Conservation (phyloP, 2,888 invertebrate species). For the Tridacna crocea region DNA sequence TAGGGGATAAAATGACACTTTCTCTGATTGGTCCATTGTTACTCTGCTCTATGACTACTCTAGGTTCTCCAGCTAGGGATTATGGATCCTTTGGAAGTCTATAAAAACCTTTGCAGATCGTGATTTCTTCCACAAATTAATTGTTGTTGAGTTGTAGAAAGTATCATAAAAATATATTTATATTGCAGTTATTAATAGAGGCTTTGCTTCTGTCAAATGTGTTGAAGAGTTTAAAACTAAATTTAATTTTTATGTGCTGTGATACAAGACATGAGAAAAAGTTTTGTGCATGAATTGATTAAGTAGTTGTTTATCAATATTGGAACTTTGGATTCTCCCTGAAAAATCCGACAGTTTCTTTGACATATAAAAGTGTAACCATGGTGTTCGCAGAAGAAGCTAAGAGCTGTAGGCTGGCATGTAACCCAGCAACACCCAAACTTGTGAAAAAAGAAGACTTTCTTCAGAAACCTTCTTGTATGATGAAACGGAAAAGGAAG, state of each 20-base stretch:
- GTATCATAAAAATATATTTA: background rate
- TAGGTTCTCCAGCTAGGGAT: constrained; percentile 31
- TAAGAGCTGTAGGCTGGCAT: constrained; percentile 33
- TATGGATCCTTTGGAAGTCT: background rate
- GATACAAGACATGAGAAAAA: no score
- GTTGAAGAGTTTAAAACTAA: no score
- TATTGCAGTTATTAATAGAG: no score
- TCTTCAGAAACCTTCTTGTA: constrained; percentile 35
- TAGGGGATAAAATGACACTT: constrained; percentile 6
- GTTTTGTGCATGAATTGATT: no score
- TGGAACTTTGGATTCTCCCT: no score
- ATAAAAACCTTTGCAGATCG: constrained; percentile 4
- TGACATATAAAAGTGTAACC: background rate
- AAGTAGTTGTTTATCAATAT: no score
- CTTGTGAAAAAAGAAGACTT: constrained; percentile 2
- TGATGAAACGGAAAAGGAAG: constrained; percentile 30
- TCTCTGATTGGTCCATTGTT: constrained; percentile 29
- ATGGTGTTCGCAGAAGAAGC: constrained; percentile 60
- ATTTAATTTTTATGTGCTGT: no score
- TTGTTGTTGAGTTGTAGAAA: constrained; percentile 3
- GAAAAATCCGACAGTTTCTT: no score
- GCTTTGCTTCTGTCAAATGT: no score
- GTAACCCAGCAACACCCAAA: constrained; percentile 50
- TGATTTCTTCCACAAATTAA: background rate
- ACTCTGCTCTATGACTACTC: constrained; percentile 42